phyloP scores from a whole-genome alignment of 2,113 vertebrate species.

The Grus americana region DNA sequence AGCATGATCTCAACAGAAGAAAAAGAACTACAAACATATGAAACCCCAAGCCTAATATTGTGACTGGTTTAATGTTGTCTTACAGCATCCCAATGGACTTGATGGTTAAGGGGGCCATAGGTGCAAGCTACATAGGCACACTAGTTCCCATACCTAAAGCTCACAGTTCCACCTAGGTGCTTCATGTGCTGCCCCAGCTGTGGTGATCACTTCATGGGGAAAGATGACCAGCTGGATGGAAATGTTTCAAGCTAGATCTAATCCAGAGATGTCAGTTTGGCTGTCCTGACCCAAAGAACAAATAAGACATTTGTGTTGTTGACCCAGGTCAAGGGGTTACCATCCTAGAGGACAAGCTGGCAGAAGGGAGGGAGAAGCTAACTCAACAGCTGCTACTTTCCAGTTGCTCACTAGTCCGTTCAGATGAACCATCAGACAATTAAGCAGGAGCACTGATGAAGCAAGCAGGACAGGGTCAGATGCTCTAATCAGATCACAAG shows the following conservation, averaged over 20 bases:
- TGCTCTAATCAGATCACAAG: neutral
- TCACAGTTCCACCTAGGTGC: neutral
- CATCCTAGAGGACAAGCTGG: neutral
- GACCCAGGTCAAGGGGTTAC: neutral
- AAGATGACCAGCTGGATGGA: neutral
- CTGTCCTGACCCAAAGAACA: neutral
- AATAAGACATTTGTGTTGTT: neutral
- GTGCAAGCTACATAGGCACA: neutral
- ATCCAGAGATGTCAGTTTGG: neutral
- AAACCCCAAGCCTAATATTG: neutral
- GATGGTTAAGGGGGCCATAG: neutral
- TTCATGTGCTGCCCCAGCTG: neutral
- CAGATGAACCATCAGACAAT: neutral
- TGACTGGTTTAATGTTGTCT: neutral
- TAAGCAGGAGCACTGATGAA: neutral
- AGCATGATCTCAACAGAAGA: neutral
- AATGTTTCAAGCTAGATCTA: neutral
- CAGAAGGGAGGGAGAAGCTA: neutral
- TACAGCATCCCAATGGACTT: neutral
- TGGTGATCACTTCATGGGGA: neutral
- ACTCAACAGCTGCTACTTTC: neutral
- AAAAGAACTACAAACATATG: neutral
- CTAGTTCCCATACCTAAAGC: neutral
- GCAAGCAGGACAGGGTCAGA: neutral
- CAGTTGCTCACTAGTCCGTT: neutral